These are phyloP conservation scores for Lepidurus packardi DNA, from an alignment of 1,140 invertebrate species.

Conservation along the genomic window DNA sequence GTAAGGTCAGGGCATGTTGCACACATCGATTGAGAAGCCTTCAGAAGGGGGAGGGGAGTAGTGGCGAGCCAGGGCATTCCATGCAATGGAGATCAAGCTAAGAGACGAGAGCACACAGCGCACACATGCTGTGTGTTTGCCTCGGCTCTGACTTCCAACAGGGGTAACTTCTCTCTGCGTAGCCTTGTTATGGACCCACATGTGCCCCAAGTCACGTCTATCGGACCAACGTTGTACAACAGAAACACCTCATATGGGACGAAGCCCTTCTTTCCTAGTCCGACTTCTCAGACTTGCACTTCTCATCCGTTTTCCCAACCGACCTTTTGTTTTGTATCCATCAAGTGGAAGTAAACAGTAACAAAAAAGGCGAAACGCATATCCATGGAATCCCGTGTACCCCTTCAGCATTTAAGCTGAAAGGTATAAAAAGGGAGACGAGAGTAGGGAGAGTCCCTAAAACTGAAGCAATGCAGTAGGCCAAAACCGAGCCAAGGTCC, in stretches of 20 bases:
- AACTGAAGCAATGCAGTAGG: slow-evolving; percentile 1
- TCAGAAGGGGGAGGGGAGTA: slow-evolving; percentile 13
- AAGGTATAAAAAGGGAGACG: neutral
- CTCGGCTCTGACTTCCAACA: neutral
- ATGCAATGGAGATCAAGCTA: slow-evolving; percentile 25
- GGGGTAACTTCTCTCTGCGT: neutral
- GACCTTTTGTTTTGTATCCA: no score
- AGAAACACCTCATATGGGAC: neutral
- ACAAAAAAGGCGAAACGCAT: no score
- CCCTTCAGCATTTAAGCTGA: no score
- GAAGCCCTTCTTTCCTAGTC: neutral
- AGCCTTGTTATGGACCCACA: slow-evolving; percentile 12
- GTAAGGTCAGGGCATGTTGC: slow-evolving; percentile 17
- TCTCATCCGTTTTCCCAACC: neutral
- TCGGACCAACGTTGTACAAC: neutral
- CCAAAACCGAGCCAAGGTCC: neutral
- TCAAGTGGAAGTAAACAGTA: no score
- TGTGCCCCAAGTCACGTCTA: slow-evolving; percentile 13
- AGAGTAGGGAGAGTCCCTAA: neutral
- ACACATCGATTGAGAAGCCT: slow-evolving; percentile 17
- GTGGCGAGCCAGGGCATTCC: neutral
- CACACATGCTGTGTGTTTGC: slow-evolving; percentile 29
- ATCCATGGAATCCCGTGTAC: no score
- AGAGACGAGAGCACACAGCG: neutral
- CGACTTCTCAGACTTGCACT: neutral